These are phyloP conservation scores for Papilio aristodemus DNA, from an alignment of 1,140 invertebrate genomes.

Conservation along the genomic window DNA sequence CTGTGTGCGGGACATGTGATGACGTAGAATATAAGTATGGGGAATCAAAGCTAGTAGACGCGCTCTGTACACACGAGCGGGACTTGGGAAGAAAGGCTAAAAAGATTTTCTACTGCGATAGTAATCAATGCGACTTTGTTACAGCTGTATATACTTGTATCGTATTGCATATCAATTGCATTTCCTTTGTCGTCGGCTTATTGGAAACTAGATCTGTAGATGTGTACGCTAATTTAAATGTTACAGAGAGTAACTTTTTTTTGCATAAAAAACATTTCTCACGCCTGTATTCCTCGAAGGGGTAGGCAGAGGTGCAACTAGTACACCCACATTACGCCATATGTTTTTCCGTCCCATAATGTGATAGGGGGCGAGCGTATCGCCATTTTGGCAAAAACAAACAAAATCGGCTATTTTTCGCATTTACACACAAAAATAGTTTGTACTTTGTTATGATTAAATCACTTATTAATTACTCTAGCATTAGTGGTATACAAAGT, in stretches of 20 bases:
- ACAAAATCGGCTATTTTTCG: background rate
- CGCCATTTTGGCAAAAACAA: background rate
- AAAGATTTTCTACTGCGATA: slow-evolving; percentile 26
- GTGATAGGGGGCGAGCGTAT: too few species aligned
- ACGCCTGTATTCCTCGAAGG: too few species aligned
- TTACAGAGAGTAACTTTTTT: background rate
- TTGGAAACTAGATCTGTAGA: slow-evolving; percentile 18
- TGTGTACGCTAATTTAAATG: slow-evolving; percentile 13
- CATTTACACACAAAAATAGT: too few species aligned
- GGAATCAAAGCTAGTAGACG: slow-evolving; percentile 12
- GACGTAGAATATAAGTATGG: slow-evolving; percentile 57
- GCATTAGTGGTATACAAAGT: too few species aligned
- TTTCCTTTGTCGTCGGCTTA: slow-evolving; percentile 8
- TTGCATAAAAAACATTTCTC: background rate
- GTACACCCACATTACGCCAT: too few species aligned
- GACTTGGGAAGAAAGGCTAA: background rate
- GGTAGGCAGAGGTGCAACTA: too few species aligned
- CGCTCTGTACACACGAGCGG: slow-evolving; percentile 2
- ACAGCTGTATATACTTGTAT: slow-evolving; percentile 9
- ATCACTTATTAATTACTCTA: too few species aligned
- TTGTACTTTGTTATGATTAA: too few species aligned
- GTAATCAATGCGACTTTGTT: slow-evolving; percentile 24
- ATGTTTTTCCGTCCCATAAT: too few species aligned
- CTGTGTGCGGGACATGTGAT: slow-evolving; percentile 47
- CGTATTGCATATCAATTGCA: background rate